Conservation (phyloP, 2,113 vertebrate genomes). For the Columbina picui region DNA sequence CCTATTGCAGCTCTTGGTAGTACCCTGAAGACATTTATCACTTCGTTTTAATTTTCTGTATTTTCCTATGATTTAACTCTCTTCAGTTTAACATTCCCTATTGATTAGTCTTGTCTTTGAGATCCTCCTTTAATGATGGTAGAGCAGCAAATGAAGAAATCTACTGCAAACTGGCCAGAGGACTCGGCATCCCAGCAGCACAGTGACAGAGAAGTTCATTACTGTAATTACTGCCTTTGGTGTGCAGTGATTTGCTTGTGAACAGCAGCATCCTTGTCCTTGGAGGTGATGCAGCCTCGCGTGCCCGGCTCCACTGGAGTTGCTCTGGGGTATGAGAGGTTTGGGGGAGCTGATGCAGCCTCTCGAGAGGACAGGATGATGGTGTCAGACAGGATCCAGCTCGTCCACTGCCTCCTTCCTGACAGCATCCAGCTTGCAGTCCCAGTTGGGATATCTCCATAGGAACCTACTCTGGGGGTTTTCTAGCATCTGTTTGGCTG, state of each 20-base stretch:
- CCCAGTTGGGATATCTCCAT: neutral
- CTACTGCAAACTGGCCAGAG: neutral
- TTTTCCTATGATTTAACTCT: neutral
- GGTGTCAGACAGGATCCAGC: neutral
- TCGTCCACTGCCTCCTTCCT: neutral
- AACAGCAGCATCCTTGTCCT: neutral
- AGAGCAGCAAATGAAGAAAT: neutral
- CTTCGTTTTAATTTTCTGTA: neutral
- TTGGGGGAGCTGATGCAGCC: neutral
- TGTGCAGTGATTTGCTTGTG: rapidly evolving
- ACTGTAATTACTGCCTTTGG: neutral
- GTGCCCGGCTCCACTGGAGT: rapidly evolving
- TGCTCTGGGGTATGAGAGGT: neutral
- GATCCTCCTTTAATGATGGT: neutral
- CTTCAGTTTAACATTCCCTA: neutral
- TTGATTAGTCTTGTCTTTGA: neutral
- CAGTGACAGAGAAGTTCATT: neutral
- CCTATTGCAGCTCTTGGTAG: neutral
- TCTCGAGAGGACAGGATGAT: neutral
- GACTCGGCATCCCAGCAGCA: neutral
- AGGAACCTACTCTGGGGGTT: rapidly evolving
- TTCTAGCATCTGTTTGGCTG: neutral
- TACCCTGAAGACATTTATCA: neutral
- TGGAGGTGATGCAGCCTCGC: neutral
- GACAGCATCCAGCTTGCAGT: neutral